A percentile compares a stretch with the other conserved stretches of the same genome.
Conservation (phyloP, 2,888 invertebrate genomes). For the Andrena trimmerana region DNA sequence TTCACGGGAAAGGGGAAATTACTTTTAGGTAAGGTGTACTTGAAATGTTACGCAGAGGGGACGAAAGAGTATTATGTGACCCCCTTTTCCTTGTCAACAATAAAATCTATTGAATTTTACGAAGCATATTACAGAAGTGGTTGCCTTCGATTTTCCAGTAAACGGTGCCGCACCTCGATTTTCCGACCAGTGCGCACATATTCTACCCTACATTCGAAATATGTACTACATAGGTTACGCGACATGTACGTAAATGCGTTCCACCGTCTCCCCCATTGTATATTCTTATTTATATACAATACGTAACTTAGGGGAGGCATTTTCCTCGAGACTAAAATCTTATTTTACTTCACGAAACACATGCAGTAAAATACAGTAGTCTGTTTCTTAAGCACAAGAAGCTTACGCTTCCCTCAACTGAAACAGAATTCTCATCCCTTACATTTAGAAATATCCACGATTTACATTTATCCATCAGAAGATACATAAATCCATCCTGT, state of each 20-base stretch:
- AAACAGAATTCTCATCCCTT: neutral
- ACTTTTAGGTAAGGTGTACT: neutral
- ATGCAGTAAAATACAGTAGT: neutral
- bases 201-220: constrained; percentile 54
- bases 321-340: constrained; percentile 2
- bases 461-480: neutral
- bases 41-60: constrained; percentile 10
- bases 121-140: constrained; percentile 49
- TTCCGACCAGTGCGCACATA: constrained; percentile 54
- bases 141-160: constrained; percentile 63
- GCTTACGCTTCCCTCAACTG: neutral
- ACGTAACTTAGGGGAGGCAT: neutral
- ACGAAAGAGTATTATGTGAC: constrained; percentile 30
- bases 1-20: neutral
- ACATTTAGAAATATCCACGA: neutral
- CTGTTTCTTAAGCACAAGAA: neutral
- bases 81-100: constrained; percentile 49
- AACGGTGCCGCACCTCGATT: constrained; percentile 57
- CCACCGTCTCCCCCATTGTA: constrained; percentile 7
- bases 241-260: constrained; percentile 8
- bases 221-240: constrained; percentile 15
- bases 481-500: too few species aligned
- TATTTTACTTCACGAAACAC: constrained; percentile 3
- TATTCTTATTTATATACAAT: constrained; percentile 18
- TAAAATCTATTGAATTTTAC: constrained; percentile 56